Base-by-base conservation (phyloP, 2,113 vertebrate species). In the Vimba vimba region DNA sequence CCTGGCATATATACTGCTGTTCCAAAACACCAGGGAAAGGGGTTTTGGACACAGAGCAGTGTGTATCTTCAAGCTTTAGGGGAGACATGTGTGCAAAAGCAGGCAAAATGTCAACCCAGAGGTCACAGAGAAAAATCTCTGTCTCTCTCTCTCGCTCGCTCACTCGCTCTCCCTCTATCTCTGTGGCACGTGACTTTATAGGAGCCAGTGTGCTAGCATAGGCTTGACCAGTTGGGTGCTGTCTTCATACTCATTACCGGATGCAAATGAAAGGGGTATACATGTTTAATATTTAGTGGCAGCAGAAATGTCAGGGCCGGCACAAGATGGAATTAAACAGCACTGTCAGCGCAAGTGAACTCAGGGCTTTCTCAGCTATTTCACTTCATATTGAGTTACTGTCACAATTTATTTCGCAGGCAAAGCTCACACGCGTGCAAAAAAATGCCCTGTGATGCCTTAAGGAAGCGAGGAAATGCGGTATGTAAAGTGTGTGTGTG, bases 211-310 rank as follows among this genome's bases (percentile, higher is more conserved):
- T 85, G 55, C 55, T 60, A 60, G 81, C 71, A 87, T 89, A 86
- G 86, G 84, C 91, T 93, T 94, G 93, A 94, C 93, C 92, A 93
- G 92, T 93, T 87, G 93, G 93, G 90, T 86, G 88, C 92, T 88
- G 93, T 94, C 93, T 93, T 89, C 89, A 88, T 92, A 91, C 93
- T 94, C 94, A 95, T 94, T 94, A 95, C 93, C 89, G 85, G 89
- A 95, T 94, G 94, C 94, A 95, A 94, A 94, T 95, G 93, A 95
- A 95, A 93, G 90, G 91, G 92, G 94, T 94, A 92, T 94, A 94
- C 94, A 93, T 94, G 93, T 94, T 94, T 94, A 94, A 95, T 94
- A 94, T 95, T 95, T 95, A 94, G 93, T 95, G 94, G 93, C 94
- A 94, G 94, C 91, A 94, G 93, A 95, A 95, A 95, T 95, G 94